Percentiles rank a stretch among this genome's conserved stretches.
phyloP scores from a whole-genome alignment of 2,888 invertebrate genomes.

The Aspidapion aeneum region DNA sequence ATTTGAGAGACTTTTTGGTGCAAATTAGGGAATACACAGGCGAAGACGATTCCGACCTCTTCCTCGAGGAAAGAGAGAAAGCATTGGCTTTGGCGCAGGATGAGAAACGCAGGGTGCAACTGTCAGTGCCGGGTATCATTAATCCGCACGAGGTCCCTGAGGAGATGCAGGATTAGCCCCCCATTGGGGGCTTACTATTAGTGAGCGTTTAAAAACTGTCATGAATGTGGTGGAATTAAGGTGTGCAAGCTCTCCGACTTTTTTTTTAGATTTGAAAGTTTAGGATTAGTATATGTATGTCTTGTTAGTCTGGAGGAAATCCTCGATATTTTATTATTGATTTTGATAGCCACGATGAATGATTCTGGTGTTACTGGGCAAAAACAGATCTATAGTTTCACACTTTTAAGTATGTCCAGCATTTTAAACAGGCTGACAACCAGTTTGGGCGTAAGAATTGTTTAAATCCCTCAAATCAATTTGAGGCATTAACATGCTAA shows the following conservation, averaged over 20 bases:
- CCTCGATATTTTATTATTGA: no score
- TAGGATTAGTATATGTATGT: no score
- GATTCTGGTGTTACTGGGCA: no score
- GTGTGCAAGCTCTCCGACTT: no score
- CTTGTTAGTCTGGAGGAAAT: no score
- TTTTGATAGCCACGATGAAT: no score
- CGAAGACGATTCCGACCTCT: constrained; percentile 96
- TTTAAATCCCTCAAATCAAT: no score
- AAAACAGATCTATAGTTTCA: no score
- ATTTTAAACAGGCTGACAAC: no score
- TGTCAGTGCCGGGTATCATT: constrained; percentile 93
- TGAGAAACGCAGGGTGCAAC: constrained; percentile 88
- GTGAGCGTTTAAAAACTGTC: constrained; percentile 9
- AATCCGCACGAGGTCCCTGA: constrained; percentile 95
- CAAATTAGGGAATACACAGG: constrained; percentile 99
- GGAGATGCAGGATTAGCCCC: constrained; percentile 84
- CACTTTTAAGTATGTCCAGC: no score
- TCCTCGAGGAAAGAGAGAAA: constrained; percentile 92
- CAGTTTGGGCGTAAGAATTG: no score
- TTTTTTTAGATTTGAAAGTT: neutral
- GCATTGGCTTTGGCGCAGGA: constrained; percentile 87
- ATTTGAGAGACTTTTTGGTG: constrained; percentile 97
- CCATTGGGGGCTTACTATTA: neutral
- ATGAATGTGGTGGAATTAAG: neutral
- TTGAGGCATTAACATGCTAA: no score